Evolutionary conservation across 2,888 invertebrate genomes (phyloP), one percentile per base, ranked within the genome.

Genomic region (Diadromus collaris): DNA sequence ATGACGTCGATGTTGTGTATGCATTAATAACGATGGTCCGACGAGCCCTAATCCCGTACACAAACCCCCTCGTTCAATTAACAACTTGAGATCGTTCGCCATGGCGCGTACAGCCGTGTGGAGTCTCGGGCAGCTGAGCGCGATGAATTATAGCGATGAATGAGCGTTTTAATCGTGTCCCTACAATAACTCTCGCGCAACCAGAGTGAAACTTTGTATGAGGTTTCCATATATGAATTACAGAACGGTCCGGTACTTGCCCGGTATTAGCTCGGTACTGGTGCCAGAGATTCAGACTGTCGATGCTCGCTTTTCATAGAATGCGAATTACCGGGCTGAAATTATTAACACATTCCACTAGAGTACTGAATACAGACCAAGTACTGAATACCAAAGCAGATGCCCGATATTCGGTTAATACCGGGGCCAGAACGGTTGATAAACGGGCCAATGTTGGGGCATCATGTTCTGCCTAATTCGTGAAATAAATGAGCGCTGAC

Each of bases 21-120:
- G 56, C 16, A 69, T 64, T 70, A 58, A 73, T 54, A 54, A 77
- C 72, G 61, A 56, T 44, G 10, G 34, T 54, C 27, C 27, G 69
- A 76, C 60, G 54, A 46, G 46, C 46, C 60, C 67, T 65, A 74
- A 80, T 76, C 72, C 32, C 24, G n/a, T n/a, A 70, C 38, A 54
- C 38, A 38, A 38, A 44, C 67, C 16, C 19, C 21, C 60, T 48
- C 60, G 65, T 67, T 73, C 58, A 60, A 65, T 48, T 48, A 46
- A 34, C 56, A 68, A 48, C 63, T 54, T 56, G 54, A 72, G 13
- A 29, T 32, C 56, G 41, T 19, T 44, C n/a, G n/a, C 41, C 9
- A 16, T 24, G 44, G 27, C 32, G 3, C 29, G 41, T n/a, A 44
- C 7, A 51, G 27, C 6, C 41, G 19, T 32, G 44, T 27, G 4